phyloP scores from a whole-genome alignment of 1,140 invertebrate species.

The Phthorimaea operculella region DNA sequence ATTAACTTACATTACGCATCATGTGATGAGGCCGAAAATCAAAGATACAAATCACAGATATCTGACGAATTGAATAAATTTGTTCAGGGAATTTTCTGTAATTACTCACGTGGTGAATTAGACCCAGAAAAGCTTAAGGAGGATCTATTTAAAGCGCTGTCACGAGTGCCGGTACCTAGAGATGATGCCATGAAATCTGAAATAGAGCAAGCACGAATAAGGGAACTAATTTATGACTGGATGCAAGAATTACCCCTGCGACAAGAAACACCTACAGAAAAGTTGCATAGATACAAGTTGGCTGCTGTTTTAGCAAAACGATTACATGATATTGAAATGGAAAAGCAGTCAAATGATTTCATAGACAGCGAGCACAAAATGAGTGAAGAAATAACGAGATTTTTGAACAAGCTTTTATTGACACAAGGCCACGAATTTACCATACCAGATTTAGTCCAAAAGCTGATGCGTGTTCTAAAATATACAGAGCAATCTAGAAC shows the following conservation, averaged over 20 bases:
- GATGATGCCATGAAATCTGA: slow-evolving; percentile 21
- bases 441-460: no score
- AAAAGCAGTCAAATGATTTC: no score
- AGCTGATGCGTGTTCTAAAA: no score
- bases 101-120: slow-evolving; percentile 18
- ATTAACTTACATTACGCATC: slow-evolving; percentile 25
- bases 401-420: no score
- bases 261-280: not conserved
- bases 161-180: slow-evolving; percentile 24
- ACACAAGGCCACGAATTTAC: no score
- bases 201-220: slow-evolving; percentile 22
- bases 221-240: slow-evolving; percentile 24
- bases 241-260: slow-evolving; percentile 18
- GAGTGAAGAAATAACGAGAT: no score
- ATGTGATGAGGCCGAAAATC: slow-evolving; percentile 12
- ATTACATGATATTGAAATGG: no score
- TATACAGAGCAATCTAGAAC: no score
- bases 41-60: slow-evolving; percentile 21
- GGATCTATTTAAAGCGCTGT: slow-evolving; percentile 26
- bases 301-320: not conserved
- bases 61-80: slow-evolving; percentile 24
- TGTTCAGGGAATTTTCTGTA: slow-evolving; percentile 24
- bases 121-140: slow-evolving; percentile 21
- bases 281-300: not conserved
- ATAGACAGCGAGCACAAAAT: no score